A percentile compares a stretch with the other conserved stretches of the same genome.
These are phyloP conservation scores for Lerema accius DNA, from an alignment of 1,140 invertebrate species.

Conservation along the genomic window DNA sequence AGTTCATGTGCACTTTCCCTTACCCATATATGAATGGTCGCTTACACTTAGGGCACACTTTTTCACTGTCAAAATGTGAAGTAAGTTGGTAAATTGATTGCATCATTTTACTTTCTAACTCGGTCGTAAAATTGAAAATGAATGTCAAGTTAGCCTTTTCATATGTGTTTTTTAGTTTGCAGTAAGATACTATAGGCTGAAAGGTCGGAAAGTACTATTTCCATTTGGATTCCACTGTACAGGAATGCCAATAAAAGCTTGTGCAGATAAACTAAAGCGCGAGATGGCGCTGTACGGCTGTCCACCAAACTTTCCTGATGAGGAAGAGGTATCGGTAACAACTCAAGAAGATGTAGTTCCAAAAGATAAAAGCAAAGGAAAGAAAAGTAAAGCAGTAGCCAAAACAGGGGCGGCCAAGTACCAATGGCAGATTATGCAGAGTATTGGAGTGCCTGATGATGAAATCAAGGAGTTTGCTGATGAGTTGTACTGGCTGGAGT, in stretches of 20 bases:
- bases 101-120: no score
- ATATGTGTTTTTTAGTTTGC: conserved; percentile 88
- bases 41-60: conserved; percentile 98
- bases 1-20: conserved; percentile 97
- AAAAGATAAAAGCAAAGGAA: conserved; percentile 98
- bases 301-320: conserved; percentile 95
- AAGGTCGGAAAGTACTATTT: conserved; percentile 96
- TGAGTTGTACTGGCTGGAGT: conserved; percentile 95
- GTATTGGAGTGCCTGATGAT: conserved; percentile 93
- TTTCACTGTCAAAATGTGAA: conserved; percentile 98
- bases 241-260: conserved; percentile 98
- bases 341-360: conserved; percentile 85
- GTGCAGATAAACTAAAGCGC: conserved; percentile 98
- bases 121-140: no score
- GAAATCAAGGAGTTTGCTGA: conserved; percentile 98
- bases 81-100: conserved; percentile 75
- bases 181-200: conserved; percentile 93
- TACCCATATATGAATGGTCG: conserved; percentile 99
- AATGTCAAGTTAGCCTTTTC: no score
- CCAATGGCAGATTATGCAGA: conserved; percentile 99
- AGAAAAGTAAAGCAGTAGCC: conserved; percentile 99
- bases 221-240: conserved; percentile 99
- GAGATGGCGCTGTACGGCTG: conserved; percentile 97
- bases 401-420: conserved; percentile 95
- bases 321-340: conserved; percentile 74